Percentiles rank a stretch among this genome's conserved stretches.
Evolutionary conservation across 2,113 vertebrate genomes (phyloP).

Genomic region (Poeciliopsis retropinna): DNA sequence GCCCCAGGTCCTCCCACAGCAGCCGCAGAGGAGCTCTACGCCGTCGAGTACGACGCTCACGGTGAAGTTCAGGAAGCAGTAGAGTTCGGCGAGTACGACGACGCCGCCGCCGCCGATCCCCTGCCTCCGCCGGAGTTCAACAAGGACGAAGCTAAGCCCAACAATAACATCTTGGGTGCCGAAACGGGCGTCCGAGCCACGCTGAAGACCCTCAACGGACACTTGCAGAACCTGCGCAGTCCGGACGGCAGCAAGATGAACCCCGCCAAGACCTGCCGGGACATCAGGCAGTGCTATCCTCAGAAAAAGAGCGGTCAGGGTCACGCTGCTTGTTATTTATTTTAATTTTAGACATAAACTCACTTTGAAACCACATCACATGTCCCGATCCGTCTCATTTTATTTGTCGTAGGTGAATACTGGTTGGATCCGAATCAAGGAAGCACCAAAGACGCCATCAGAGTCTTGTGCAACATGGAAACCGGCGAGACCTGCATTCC

Average conservation of each 20-base stretch:
- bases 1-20: constrained; percentile 89
- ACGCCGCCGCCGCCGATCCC: constrained; percentile 72
- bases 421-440: constrained; percentile 99
- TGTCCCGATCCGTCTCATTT: neutral
- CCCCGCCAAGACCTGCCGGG: constrained; percentile 93
- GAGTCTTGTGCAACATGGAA: constrained; percentile 96
- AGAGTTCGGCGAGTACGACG: constrained; percentile 34
- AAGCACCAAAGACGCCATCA: constrained; percentile 91
- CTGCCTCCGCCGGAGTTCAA: constrained; percentile 87
- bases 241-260: constrained; percentile 91
- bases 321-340: neutral
- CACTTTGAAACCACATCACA: neutral
- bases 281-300: constrained; percentile 91
- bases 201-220: constrained; percentile 91
- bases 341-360: neutral
- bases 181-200: constrained; percentile 88
- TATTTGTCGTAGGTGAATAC: constrained; percentile 85
- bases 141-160: constrained; percentile 89
- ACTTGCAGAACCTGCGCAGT: constrained; percentile 90
- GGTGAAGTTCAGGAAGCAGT: constrained; percentile 9
- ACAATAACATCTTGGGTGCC: constrained; percentile 77
- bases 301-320: constrained; percentile 88
- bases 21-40: constrained; percentile 86
- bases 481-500: constrained; percentile 94
- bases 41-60: constrained; percentile 81